Evolutionary conservation across 2,113 vertebrate species (phyloP).

Genomic region (Deroptyus accipitrinus): DNA sequence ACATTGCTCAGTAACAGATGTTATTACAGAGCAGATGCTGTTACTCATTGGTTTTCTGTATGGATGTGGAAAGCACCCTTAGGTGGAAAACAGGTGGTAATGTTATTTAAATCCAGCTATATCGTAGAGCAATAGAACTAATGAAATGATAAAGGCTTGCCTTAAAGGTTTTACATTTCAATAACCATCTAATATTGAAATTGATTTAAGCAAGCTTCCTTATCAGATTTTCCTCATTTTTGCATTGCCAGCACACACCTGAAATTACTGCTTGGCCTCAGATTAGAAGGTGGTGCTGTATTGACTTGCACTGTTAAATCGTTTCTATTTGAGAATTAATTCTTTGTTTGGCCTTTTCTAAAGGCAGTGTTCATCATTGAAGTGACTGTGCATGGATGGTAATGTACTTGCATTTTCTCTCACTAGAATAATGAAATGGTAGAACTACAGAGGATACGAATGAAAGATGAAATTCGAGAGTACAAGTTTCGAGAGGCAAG

Average conservation of each 20-base stretch:
- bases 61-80: not conserved
- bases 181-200: not conserved
- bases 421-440: conserved; percentile 89
- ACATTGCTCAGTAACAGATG: not conserved
- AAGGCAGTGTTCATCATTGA: not conserved
- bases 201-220: not conserved
- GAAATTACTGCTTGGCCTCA: not conserved
- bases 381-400: not conserved
- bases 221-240: not conserved
- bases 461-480: conserved; percentile 93
- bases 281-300: not conserved
- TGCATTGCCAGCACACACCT: not conserved
- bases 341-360: not conserved
- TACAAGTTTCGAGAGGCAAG: conserved; percentile 91
- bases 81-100: not conserved
- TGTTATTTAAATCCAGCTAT: not conserved
- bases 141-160: not conserved
- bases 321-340: not conserved
- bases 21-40: not conserved
- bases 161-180: not conserved
- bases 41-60: not conserved
- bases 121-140: not conserved
- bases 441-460: conserved; percentile 89
- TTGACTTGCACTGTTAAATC: not conserved
- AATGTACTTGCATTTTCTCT: not conserved